These are phyloP conservation scores for Ophiodon elongatus DNA, from an alignment of 2,113 vertebrate species.

Conservation along the genomic window DNA sequence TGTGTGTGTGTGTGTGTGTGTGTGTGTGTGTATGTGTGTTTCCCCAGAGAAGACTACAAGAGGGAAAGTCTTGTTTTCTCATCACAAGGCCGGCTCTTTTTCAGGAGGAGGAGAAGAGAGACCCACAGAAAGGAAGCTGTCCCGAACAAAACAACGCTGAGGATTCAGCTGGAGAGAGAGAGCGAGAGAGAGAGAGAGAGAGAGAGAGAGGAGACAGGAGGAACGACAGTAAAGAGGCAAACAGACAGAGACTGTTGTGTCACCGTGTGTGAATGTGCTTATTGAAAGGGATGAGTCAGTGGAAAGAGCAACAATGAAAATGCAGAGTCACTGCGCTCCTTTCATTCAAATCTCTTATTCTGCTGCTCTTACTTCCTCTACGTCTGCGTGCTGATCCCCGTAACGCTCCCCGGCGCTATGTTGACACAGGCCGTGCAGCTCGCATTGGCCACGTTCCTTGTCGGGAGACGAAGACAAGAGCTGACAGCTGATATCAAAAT, in stretches of 20 bases:
- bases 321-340: conserved; percentile 72
- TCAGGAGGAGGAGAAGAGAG: conserved; percentile 54
- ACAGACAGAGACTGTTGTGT: conserved; percentile 34
- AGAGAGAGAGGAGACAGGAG: conserved; percentile 4
- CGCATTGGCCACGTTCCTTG: too few relatives aligned
- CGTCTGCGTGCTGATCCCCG: too few relatives aligned
- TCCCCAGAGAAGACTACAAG: conserved; percentile 43
- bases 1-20: not conserved
- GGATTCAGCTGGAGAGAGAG: conserved; percentile 48
- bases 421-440: too few relatives aligned
- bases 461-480: too few relatives aligned
- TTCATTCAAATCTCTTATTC: conserved; percentile 28
- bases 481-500: too few relatives aligned
- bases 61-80: conserved; percentile 62
- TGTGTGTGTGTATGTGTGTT: conserved; percentile 4
- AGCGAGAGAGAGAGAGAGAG: conserved; percentile 1
- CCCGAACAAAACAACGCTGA: conserved; percentile 47
- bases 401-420: too few relatives aligned
- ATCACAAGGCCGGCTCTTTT: conserved; percentile 71
- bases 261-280: conserved; percentile 52
- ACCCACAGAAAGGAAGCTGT: conserved; percentile 52
- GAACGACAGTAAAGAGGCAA: not conserved
- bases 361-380: conserved; percentile 24
- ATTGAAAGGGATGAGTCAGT: conserved; percentile 74
- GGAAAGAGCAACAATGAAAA: conserved; percentile 77